Base-by-base conservation (phyloP, 2,797 vertebrate genomes). In the Brachyrhaphis roseni region DNA sequence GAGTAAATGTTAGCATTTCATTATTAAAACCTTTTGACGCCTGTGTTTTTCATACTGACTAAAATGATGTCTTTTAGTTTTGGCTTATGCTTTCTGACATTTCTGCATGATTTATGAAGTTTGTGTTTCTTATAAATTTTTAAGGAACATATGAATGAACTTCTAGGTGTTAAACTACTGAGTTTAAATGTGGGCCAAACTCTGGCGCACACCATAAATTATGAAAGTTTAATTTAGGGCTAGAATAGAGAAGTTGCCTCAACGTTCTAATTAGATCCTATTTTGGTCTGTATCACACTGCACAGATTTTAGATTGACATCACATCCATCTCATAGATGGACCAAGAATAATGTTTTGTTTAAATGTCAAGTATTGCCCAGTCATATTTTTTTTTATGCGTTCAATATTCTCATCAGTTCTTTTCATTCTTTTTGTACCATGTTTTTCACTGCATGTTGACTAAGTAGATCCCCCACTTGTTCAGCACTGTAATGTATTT, bases 391-490 rank as follows among this genome's bases (percentile, higher is more conserved):
- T 51, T 36, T 28, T 34, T 43, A 5, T 43, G 4, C 0, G 5
- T 13, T 23, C 15, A 57, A 31, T 41, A 59, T 46, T 62, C 43
- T 62, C 15, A n/a, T 76, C n/a, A 13, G 36, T n/a, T 57, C 39
- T 47, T 74, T 53, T 51, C 45, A 34, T 51, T 4, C 5, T 70
- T 41, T 20, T 18, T 28, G 8, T 49, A 2, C 74, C 77, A 74
- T 87, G 31, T 43, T 49, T 73, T 47, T 8, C 23, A 34, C 47
- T 80, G 43, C 59, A 23, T 82, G 62, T 74, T 77, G 51, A 80
- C 75, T 83, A 76, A 34, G 80, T 85, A 75, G 79, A 64, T 72
- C 78, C 62, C 31, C 31, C 45, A 31, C 79, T 85, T 86, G 74
- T 80, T 88, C 4, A 34, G 49, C 43, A 28, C 13, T 47, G 43